Evolutionary conservation across 2,797 vertebrate genomes (phyloP).

Genomic region (Okamejei kenojei): DNA sequence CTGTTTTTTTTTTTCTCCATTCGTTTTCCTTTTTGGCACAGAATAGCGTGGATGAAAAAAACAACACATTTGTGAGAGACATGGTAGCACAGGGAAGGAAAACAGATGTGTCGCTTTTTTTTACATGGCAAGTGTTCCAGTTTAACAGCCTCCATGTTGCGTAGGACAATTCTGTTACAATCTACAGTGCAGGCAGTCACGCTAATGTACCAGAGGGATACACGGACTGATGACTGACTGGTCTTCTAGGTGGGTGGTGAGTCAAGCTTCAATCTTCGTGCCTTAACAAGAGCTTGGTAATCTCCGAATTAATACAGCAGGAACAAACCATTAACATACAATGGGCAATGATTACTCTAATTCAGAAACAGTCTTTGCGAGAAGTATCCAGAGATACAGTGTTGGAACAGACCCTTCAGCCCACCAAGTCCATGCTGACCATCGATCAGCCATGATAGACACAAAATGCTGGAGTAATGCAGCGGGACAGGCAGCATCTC

Average conservation of each 20-base stretch:
- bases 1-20: not conserved
- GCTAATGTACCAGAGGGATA: not conserved
- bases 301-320: not conserved
- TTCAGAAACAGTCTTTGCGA: not conserved
- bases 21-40: not conserved
- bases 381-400: not conserved
- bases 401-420: too few species aligned
- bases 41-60: not conserved
- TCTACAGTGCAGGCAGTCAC: not conserved
- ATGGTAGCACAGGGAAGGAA: not conserved
- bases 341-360: not conserved
- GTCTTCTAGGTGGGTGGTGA: too few species aligned
- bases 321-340: not conserved
- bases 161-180: not conserved
- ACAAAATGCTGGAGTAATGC: too few species aligned
- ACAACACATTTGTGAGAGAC: not conserved
- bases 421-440: too few species aligned
- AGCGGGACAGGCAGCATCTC: too few species aligned
- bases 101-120: not conserved
- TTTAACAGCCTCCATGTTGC: not conserved
- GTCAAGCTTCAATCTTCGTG: not conserved
- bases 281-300: not conserved
- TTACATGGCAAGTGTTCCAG: not conserved
- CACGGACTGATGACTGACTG: not conserved
- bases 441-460: too few species aligned